Evolutionary conservation across 2,888 invertebrate genomes (phyloP).

Genomic region (Slavum lentiscoides): DNA sequence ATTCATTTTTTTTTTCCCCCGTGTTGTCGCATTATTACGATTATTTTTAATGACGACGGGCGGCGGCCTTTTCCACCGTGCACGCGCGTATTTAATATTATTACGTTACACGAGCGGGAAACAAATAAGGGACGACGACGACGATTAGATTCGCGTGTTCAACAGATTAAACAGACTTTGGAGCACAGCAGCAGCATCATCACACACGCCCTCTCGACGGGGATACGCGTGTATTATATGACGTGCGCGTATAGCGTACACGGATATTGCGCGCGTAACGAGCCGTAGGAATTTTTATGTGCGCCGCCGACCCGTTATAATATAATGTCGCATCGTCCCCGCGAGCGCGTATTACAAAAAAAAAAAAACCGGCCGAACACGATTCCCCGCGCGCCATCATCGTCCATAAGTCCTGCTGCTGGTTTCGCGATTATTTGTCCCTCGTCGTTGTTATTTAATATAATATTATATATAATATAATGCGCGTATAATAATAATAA

Average conservation of each 20-base stretch:
- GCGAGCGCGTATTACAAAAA: background rate
- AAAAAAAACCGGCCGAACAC: background rate
- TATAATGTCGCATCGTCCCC: constrained; percentile 18
- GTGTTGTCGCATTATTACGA: constrained; percentile 25
- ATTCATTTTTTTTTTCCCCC: background rate
- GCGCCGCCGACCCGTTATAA: background rate
- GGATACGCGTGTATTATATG: too few species aligned
- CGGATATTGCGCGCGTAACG: constrained; percentile 48
- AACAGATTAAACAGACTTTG: constrained; percentile 47
- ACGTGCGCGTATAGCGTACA: background rate
- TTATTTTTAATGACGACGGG: constrained; percentile 44
- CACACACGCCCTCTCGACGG: constrained; percentile 19
- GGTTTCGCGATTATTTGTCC: constrained; percentile 33
- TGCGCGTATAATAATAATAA: constrained; percentile 27
- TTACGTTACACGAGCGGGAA: too few species aligned
- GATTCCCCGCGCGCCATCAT: background rate
- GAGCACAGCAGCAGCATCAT: background rate
- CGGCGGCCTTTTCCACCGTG: constrained; percentile 1
- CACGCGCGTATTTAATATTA: background rate
- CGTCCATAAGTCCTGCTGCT: background rate
- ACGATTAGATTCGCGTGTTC: constrained; percentile 52
- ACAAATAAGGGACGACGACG: background rate
- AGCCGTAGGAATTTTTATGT: constrained; percentile 51
- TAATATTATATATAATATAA: constrained; percentile 21
- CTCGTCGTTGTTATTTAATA: constrained; percentile 35